Base-by-base conservation (phyloP, 35 echinoderm and acorn worm genomes). In the Ophioderma brevispina region DNA sequence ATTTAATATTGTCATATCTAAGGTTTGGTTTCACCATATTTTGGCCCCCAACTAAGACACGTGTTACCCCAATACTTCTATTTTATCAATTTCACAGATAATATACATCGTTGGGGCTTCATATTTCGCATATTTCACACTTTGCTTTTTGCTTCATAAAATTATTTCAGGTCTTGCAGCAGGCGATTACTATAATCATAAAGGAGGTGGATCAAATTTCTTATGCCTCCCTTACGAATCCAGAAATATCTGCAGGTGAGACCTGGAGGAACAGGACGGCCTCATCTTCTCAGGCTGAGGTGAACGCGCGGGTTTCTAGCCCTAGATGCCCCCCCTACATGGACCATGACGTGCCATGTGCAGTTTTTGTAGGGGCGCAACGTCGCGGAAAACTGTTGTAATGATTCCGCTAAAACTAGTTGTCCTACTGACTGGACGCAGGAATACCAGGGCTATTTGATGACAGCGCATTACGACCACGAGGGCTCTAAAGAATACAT, bases 361-460 rank as follows among this genome's bases (percentile, higher is more conserved):
- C 90, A 11, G 75, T 91, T 34, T 91, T 80, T 63, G n/a, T n/a
- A n/a, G 36, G 89, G 17, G 80, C 76, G 13, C 38, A 55, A 49
- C 41, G 55, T 42, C 90, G 90, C 14, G 82, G 81, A n/a, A n/a
- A 25, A 84, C 82, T 10, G 31, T 85, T 37, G 21, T 85, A 0
- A 84, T 91, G 81, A 85, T 91, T 55, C 90, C 30, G 90, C 90
- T 42, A 91, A 86, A 38, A 84, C 41, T 32, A 52, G 1, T 0
- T 91, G 90, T 55, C 90, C 82, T 0, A 30, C 75, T 23, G 38
- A 63, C 23, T 91, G 90, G 90, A 91, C 81, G 11, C 31, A 91
- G 42, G 90, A 91, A 78, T 91, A 91, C 75, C 40, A 36, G 14
- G 90, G 90, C 13, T 91, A 85, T 59, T 37, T 91, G 35, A 79